phyloP scores from a whole-genome alignment of 2,113 vertebrate species.

The Naja naja region DNA sequence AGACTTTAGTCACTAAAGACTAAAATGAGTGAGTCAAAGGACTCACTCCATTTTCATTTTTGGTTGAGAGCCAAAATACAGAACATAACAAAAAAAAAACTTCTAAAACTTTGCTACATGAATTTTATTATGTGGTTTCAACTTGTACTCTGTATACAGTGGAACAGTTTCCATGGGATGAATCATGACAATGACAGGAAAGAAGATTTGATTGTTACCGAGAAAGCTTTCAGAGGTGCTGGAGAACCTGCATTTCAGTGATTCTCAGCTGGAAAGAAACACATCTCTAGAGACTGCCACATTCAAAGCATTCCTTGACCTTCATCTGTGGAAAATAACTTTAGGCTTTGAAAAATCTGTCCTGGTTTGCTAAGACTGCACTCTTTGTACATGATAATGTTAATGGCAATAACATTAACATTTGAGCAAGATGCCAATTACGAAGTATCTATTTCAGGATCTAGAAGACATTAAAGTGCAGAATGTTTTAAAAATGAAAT shows the following conservation, averaged over 20 bases:
- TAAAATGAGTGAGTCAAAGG: slow-evolving; percentile 48
- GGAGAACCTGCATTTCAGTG: not conserved
- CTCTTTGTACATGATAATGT: not conserved
- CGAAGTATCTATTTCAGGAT: not conserved
- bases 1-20: slow-evolving; percentile 45
- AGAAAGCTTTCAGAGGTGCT: not conserved
- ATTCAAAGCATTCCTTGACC: not conserved
- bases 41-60: slow-evolving; percentile 45
- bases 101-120: slow-evolving; percentile 22
- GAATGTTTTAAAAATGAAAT: not conserved
- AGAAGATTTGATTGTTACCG: slow-evolving; percentile 8
- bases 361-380: not conserved
- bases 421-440: not conserved
- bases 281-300: not conserved
- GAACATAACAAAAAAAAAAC: slow-evolving; percentile 20
- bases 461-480: not conserved
- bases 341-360: not conserved
- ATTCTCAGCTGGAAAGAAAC: not conserved
- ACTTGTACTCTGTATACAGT: slow-evolving; percentile 5
- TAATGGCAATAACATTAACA: not conserved
- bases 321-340: not conserved
- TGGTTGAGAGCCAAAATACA: not conserved
- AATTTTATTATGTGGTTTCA: slow-evolving; percentile 26
- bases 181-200: not conserved
- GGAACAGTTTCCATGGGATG: slow-evolving; percentile 4